These are phyloP conservation scores for Solenopsis fugax DNA, from an alignment of 1,140 invertebrate genomes.

Conservation along the genomic window DNA sequence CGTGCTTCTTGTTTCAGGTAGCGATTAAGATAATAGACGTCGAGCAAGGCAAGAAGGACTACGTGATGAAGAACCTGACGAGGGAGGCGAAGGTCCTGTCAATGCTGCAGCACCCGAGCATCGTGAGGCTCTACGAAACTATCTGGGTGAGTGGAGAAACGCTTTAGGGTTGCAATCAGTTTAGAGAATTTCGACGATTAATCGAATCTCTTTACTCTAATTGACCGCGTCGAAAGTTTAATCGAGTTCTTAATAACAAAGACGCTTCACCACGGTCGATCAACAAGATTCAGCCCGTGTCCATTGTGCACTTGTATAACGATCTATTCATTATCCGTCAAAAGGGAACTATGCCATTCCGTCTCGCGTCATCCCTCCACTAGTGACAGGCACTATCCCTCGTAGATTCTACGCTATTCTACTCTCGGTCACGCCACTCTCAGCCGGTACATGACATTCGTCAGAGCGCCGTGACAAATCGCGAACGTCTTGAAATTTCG, in stretches of 20 bases:
- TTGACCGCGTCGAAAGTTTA: conserved; percentile 52
- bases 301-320: conserved; percentile 27
- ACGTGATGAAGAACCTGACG: conserved; percentile 89
- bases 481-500: conserved; percentile 64
- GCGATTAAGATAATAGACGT: conserved; percentile 91
- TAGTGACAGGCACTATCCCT: conserved; percentile 32
- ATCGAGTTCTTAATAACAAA: conserved; percentile 55
- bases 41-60: conserved; percentile 89
- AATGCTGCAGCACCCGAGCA: conserved; percentile 89
- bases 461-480: conserved; percentile 69
- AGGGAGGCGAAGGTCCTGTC: conserved; percentile 90
- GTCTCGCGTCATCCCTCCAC: conserved; percentile 19
- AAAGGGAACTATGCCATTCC: conserved; percentile 35
- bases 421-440: conserved; percentile 34
- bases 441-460: conserved; percentile 52
- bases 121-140: conserved; percentile 90
- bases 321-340: conserved; percentile 40
- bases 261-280: conserved; percentile 30
- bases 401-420: conserved; percentile 26
- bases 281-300: conserved; percentile 4
- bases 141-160: conserved; percentile 87
- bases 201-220: conserved; percentile 52
- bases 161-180: conserved; percentile 20
- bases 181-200: conserved; percentile 50
- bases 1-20: conserved; percentile 86